Conservation (phyloP, 2,113 vertebrate species). For the Tupaia tana region DNA sequence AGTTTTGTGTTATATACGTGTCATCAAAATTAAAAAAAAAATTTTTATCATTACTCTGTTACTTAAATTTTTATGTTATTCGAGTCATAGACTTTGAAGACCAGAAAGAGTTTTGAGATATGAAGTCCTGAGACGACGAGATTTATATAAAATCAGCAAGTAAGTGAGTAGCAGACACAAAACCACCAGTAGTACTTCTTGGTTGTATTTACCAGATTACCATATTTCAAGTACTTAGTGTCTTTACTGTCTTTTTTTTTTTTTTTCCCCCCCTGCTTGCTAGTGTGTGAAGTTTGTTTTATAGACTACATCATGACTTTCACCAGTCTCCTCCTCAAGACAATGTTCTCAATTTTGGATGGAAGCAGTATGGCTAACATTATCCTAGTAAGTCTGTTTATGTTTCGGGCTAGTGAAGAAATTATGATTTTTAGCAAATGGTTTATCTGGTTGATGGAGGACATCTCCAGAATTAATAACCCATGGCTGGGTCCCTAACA, state of each 20-base stretch:
- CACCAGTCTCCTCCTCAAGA: not conserved
- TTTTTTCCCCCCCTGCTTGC: not conserved
- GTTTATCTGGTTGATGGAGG: not conserved
- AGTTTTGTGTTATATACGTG: not conserved
- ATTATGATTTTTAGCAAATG: not conserved
- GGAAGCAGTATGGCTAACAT: not conserved
- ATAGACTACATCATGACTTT: not conserved
- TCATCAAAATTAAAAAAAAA: not conserved
- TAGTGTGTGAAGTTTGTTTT: constrained; percentile 10
- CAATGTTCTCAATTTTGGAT: not conserved
- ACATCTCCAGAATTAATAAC: not conserved
- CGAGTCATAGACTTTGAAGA: not conserved
- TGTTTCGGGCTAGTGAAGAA: not conserved
- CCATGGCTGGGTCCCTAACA: not conserved
- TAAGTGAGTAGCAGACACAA: not conserved
- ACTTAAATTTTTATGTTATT: constrained; percentile 9
- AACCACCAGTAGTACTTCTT: not conserved
- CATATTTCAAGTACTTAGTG: not conserved
- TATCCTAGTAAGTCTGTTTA: constrained; percentile 6
- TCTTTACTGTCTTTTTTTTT: not conserved
- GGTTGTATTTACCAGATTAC: not conserved
- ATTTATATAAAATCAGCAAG: not conserved
- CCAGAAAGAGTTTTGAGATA: not conserved
- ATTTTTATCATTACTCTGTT: not conserved
- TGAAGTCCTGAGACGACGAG: not conserved